Evolutionary conservation across 2,113 vertebrate species (phyloP).

Genomic region (Ctenodactylus gundi): DNA sequence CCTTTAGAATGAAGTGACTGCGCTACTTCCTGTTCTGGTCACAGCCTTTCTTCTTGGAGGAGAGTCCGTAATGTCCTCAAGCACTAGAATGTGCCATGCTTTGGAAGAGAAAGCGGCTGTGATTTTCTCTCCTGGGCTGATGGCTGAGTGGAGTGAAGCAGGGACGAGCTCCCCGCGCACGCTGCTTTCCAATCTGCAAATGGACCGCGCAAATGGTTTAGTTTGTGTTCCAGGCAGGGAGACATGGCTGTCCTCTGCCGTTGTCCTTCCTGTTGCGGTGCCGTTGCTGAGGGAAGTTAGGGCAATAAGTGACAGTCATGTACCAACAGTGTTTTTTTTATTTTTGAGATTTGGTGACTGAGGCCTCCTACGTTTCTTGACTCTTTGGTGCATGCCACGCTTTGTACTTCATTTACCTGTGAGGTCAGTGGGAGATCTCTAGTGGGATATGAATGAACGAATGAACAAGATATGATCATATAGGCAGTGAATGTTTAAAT

Average conservation of each 20-base stretch:
- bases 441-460: fast-evolving
- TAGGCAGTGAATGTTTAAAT: too few relatives aligned
- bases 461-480: too few relatives aligned
- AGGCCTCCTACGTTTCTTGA: not conserved
- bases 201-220: not conserved
- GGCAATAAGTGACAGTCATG: not conserved
- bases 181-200: not conserved
- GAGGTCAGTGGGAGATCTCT: not conserved
- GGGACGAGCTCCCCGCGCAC: not conserved
- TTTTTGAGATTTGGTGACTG: not conserved
- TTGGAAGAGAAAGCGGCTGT: not conserved
- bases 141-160: not conserved
- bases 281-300: not conserved
- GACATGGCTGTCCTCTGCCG: fast-evolving
- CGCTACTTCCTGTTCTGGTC: constrained; percentile 43
- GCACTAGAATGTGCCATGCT: not conserved
- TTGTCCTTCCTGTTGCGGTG: not conserved
- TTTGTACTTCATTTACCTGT: not conserved
- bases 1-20: constrained; percentile 28
- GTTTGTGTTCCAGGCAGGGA: not conserved
- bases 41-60: not conserved
- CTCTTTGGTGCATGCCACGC: not conserved
- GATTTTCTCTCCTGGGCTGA: not conserved
- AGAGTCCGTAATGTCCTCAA: not conserved
- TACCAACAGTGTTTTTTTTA: not conserved